These are phyloP conservation scores for Ophioninae sp. DNA, from an alignment of 2,888 invertebrate species.

Conservation along the genomic window DNA sequence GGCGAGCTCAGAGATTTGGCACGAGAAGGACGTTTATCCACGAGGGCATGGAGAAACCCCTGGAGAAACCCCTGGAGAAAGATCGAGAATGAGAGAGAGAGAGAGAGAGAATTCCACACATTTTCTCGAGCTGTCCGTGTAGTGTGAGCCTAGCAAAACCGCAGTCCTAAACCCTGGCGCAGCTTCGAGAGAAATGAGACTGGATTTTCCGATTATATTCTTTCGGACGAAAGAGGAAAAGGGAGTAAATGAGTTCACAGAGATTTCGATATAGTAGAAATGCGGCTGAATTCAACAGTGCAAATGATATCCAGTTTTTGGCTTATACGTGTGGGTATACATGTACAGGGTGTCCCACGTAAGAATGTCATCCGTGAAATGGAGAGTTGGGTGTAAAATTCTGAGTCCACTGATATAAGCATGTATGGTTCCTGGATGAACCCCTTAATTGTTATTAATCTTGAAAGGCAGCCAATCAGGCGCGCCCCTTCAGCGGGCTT, in stretches of 20 bases:
- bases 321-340: conserved; percentile 9
- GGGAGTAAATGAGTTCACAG: conserved; percentile 66
- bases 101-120: conserved; percentile 10
- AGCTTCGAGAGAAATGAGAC: conserved; percentile 39
- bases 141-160: conserved; percentile 19
- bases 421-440: too few relatives aligned
- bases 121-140: conserved; percentile 13
- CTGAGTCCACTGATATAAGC: too few relatives aligned
- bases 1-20: conserved; percentile 49
- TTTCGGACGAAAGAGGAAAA: conserved; percentile 51
- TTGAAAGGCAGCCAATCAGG: too few relatives aligned
- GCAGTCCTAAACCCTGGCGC: conserved; percentile 28
- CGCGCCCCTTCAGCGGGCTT: too few relatives aligned
- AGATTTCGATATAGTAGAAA: conserved; percentile 69
- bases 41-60: neutral
- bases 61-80: neutral
- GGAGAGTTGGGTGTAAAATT: too few relatives aligned
- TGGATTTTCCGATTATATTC: conserved; percentile 73
- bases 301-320: conserved; percentile 60
- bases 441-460: too few relatives aligned
- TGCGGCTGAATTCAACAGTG: conserved; percentile 73
- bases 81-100: conserved; percentile 11
- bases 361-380: too few relatives aligned
- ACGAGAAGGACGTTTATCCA: conserved; percentile 29
- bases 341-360: too few relatives aligned